Conservation (phyloP, 2,113 vertebrate species). For the Cryptomyrus ogoouensis region DNA sequence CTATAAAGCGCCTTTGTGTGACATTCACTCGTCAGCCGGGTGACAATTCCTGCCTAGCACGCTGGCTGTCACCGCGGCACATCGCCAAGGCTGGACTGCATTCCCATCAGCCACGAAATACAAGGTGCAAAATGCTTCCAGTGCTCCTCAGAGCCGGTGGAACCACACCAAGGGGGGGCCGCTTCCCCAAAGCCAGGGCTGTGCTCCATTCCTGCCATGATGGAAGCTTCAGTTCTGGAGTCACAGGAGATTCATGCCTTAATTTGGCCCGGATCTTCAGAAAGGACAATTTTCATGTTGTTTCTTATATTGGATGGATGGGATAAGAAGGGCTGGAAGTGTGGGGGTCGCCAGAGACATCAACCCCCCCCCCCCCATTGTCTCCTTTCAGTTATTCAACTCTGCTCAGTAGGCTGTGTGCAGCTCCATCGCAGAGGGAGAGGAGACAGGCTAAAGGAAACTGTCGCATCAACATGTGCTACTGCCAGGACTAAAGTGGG, state of each 20-base stretch:
- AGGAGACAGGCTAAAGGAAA: background rate
- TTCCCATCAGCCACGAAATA: no score
- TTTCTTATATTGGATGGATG: background rate
- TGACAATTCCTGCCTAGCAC: background rate
- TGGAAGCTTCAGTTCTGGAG: background rate
- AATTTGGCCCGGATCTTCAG: background rate
- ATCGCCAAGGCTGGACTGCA: background rate
- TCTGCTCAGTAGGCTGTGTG: background rate
- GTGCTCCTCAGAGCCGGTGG: background rate
- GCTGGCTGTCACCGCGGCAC: background rate
- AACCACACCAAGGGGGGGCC: background rate
- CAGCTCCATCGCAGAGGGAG: background rate
- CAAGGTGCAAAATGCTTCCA: background rate
- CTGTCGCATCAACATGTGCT: background rate
- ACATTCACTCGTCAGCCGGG: slow-evolving; percentile 1
- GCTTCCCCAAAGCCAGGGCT: background rate
- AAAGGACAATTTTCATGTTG: background rate
- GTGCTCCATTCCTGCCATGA: background rate
- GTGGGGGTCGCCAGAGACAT: background rate
- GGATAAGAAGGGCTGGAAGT: background rate
- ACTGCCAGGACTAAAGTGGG: background rate
- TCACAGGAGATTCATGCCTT: background rate
- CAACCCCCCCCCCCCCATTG: background rate
- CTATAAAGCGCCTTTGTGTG: slow-evolving; percentile 33
- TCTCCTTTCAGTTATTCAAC: background rate